Base-by-base conservation (phyloP, 2,888 invertebrate genomes). In the Andrena camellia region DNA sequence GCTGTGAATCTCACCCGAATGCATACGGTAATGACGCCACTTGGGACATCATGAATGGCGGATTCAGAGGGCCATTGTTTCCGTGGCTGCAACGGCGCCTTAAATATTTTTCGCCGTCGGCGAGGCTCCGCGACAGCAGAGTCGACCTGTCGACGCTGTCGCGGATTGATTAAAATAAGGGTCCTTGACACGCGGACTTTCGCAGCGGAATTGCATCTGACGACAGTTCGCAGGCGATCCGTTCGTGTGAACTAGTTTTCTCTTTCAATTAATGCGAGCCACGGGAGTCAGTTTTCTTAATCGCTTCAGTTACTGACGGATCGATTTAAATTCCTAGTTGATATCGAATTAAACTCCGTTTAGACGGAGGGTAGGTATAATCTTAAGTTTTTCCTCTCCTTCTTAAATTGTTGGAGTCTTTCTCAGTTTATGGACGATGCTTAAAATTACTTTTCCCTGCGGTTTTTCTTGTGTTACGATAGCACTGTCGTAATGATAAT, bases 41-140 rank as follows among this genome's bases (percentile, higher is more conserved):
- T 89, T 83, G 81, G 82, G 81, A 76, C 77, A 69, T 67, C 75
- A 76, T 88, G 88, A 88, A 86, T 88, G 83, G 78, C 85, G 64
- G 81, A 85, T 86, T 78, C 81, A 42, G 75, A 76, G 72, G 73
- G 54, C 80, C 86, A 88, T 88, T 88, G 88, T 88, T 84, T 83
- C 84, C 74, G 59, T 54, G 66, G 63, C 74, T 75, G 78, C 81
- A 88, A 80, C 67, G 62, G 69, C 78, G 78, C 76, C 80, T 88
- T 88, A 88, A 88, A 88, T 83, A 87, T 86, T 88, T 82, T 78
- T 78, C 23, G 87, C 88, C 83, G 63, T 23, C 74, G 75, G 79
- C 77, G 62, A 69, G 75, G 57, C 78, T 78, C 64, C 29, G 74
- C 72, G 73, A 73, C 77, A 72, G 75, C 54, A 17, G 62, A 72